These are phyloP conservation scores for Cynopterus brachyotis DNA, from an alignment of 2,113 vertebrate genomes.

Conservation along the genomic window DNA sequence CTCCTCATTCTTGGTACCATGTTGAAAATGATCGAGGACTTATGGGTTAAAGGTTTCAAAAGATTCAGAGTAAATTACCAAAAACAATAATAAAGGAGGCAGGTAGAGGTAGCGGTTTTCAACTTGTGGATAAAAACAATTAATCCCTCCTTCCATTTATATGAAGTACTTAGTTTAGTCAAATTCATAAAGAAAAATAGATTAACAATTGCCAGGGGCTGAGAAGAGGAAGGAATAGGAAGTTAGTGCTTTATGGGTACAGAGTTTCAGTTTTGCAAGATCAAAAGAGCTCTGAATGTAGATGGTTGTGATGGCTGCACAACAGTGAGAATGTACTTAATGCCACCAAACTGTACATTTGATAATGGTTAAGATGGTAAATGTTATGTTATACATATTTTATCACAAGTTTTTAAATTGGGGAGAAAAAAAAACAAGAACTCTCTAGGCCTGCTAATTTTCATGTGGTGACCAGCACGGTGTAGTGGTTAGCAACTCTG, in stretches of 20 bases:
- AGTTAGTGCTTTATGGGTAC: neutral
- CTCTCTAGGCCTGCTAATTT: neutral
- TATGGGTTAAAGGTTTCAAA: neutral
- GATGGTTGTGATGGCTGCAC: neutral
- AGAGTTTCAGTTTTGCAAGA: neutral
- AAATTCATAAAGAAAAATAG: neutral
- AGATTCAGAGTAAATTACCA: neutral
- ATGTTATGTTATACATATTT: neutral
- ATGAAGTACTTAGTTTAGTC: neutral
- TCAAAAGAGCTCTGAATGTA: neutral
- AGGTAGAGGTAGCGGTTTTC: neutral
- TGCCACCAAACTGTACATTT: neutral
- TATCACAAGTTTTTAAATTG: neutral
- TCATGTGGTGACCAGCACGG: neutral
- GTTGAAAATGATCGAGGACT: neutral
- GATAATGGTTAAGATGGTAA: neutral
- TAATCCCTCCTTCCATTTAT: neutral
- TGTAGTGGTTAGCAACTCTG: neutral
- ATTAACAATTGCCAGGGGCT: neutral
- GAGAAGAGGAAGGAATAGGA: too few species aligned
- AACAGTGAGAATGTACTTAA: neutral
- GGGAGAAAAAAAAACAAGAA: neutral
- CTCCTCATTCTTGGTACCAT: neutral
- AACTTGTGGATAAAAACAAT: neutral
- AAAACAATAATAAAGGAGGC: neutral